Base-by-base conservation (phyloP, 2,113 vertebrate genomes). In the Pteronura brasiliensis region DNA sequence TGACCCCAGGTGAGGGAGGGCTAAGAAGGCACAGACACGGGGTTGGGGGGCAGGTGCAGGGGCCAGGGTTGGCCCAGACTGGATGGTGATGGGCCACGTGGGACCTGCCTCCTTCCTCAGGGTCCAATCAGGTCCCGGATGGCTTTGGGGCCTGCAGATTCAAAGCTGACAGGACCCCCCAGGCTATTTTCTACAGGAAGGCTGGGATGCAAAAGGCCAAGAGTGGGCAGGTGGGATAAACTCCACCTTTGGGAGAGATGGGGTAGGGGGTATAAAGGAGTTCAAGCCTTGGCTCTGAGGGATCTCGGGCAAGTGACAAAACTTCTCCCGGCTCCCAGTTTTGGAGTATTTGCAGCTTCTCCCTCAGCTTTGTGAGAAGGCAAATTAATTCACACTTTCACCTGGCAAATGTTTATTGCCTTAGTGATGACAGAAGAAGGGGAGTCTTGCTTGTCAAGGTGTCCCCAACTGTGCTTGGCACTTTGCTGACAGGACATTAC, bases 331-430 rank as follows among this genome's bases (percentile, higher is more conserved):
- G 39, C 52, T 76, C 95, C 72, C 31, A 29, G 31, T 82, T 65
- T 72, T 85, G 87, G 86, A 18, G 4, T 14, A 36, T 76, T 49
- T 57, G 42, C 6, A 20, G 42, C 15, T 23, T 23, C 71, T 57
- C 7, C 25, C 20, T 57, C 72, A 84, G 39, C 23, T 83, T 47
- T 71, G 34, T 69, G 77, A 74, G 39, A 44, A 44, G n/a, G 44
- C 67, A 36, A 93, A 29, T 72, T 23, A 47, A 34, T 55, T 84
- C 81, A 72, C 2, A 21, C 49, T 72, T 95, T 85, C 17, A 63
- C 74, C 13, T 0, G 2, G 69, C 79, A 79, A 23, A 67, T 2
- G 13, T 97, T 96, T 97, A 94, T 96, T 97, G 96, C 83, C 72
- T 69, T 7, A 17, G 29, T 92, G 74, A 72, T 18, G 47, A 82